Conservation (phyloP, 1,140 invertebrate species). For the Saccostrea cuccullata region DNA sequence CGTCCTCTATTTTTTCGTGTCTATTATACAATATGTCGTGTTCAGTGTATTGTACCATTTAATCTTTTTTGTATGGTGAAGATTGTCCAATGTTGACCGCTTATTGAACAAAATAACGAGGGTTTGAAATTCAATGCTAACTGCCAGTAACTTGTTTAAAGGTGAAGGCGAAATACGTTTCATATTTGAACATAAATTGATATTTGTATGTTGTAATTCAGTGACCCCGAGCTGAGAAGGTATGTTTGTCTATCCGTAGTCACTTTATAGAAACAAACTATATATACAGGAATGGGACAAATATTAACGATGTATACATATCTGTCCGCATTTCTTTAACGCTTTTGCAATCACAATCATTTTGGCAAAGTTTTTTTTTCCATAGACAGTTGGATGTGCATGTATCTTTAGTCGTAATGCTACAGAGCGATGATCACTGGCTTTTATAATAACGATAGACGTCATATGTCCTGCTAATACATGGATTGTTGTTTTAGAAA, state of each 20-base stretch:
- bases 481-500: not conserved
- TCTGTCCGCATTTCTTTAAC: not conserved
- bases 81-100: too few relatives aligned
- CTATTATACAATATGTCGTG: not conserved
- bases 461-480: not conserved
- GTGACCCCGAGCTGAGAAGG: conserved; percentile 24
- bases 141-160: too few relatives aligned
- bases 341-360: conserved; percentile 5
- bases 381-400: not conserved
- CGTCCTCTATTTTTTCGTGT: not conserved
- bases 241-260: conserved; percentile 24
- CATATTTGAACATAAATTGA: not conserved
- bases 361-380: not conserved
- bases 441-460: not conserved
- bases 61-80: too few relatives aligned
- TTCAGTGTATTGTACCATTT: not conserved
- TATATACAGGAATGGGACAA: not conserved
- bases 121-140: too few relatives aligned
- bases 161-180: not conserved
- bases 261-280: not conserved
- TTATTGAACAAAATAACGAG: too few relatives aligned
- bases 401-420: not conserved
- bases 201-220: conserved; percentile 21
- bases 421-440: not conserved
- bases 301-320: not conserved